Evolutionary conservation across 92 coral and sea anemone genomes (phyloP), one percentile per base, ranked within the genome.

Genomic region (Pocillopora grandis): DNA sequence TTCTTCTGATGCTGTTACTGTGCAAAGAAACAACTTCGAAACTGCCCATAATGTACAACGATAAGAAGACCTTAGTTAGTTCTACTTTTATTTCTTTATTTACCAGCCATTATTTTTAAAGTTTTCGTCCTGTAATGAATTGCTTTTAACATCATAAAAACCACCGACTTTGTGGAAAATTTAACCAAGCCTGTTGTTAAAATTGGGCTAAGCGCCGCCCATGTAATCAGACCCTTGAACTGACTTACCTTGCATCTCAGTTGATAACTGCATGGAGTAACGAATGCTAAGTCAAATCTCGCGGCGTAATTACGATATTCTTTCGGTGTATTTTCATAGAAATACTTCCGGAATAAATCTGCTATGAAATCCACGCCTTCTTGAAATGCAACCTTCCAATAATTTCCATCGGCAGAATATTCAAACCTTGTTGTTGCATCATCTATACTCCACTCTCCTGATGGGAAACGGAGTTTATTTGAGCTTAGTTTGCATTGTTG

Each of bases 211-310:
- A 10, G 8, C 21, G 15, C 15, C 21, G 19, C 27, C 20, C 9
- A 18, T 62, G 23, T 1, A 23, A 63, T 18, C 23, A n/a, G 19
- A 63, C 67, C 23, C 11, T 42, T 2, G 16, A 19, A 18, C 23
- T 63, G 23, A 63, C 37, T 31, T 76, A 76, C 80, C 80, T 76
- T 76, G 21, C 52, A 58, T 23, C 66, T 15, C n/a, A 76, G 0
- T 27, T 60, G 80, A 76, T 76, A 21, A 4, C 56, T 11, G n/a
- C 52, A 16, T 27, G 80, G 67, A 17, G 80, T 14, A 58, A 76
- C 35, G 35, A 57, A 76, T 60, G 80, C 10, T 76, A 76, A 76
- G 62, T 76, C 80, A 59, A 21, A 60, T 60, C 80, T 76, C 14
- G 80, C 66, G 35, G 19, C 55, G 58, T 76, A 76, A 12, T 59